Evolutionary conservation across 2,113 vertebrate species (phyloP), one percentile per base, ranked within the genome.

Genomic region (Microtus richardsoni): DNA sequence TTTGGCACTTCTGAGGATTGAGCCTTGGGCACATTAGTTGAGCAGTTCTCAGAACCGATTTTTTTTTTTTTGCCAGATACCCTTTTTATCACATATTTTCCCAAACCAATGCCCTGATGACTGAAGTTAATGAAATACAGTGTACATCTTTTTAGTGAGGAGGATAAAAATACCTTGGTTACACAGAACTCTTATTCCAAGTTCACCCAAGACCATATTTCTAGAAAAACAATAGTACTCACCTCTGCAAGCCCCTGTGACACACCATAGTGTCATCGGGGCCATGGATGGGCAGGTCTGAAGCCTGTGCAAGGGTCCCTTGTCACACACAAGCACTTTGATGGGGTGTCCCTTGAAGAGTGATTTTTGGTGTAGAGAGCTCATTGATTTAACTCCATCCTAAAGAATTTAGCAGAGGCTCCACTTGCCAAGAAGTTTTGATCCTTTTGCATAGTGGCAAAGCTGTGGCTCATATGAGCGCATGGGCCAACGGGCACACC

Each of bases 61-160:
- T 0, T 77, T 91, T 95, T 49, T 12, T 24, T 0, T 71, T 91
- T 93, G 39, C 58, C 16, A 77, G 22, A 54, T 39, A 74, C 54
- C 47, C 88, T 79, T 41, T 91, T 77, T 62, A 52, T 95, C 41
- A n/a, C 41, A 28, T 93, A 95, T 93, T 83, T 83, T 19, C 26
- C 58, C 30, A 64, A 84, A 30, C 19, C 3, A 2, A 91, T 79
- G 24, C 10, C n/a, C 75, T 92, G 66, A 49, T 88, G 89, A 88
- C 47, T 88, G 36, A 88, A 78, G 49, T 66, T 41, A 52, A 13
- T 8, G 30, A 86, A 79, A 68, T 73, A 78, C 17, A 41, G 24
- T 66, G 3, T 91, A 21, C 33, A 58, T 73, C 68, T 71, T 82
- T 92, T 88, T 89, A 93, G 36, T 54, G 62, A 89, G 26, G 68